Conservation (phyloP, 2,797 vertebrate genomes). For the Acropternis orthonyx region DNA sequence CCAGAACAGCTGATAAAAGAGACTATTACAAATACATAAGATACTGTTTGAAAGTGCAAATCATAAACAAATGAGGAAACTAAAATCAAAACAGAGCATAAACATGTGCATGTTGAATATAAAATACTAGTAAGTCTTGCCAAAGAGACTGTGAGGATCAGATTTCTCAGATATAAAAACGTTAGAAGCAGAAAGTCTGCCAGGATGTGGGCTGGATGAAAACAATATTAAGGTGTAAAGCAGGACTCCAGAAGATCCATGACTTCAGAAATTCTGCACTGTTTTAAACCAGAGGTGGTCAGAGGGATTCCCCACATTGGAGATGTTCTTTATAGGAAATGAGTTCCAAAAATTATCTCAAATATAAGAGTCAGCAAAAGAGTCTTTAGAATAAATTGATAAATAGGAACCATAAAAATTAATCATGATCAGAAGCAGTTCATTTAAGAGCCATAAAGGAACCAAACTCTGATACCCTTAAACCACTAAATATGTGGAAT, state of each 20-base stretch:
- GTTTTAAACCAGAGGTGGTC: neutral
- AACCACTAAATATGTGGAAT: neutral
- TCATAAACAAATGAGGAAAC: slow-evolving; percentile 11
- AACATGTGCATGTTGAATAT: neutral
- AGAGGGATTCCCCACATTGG: neutral
- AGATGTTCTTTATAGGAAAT: neutral
- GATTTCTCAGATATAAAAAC: neutral
- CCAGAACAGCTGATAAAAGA: neutral
- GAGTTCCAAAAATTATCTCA: neutral
- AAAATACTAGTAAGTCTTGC: neutral
- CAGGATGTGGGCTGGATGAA: neutral
- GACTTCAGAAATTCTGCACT: neutral
- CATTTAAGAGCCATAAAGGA: neutral
- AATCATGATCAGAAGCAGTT: neutral
- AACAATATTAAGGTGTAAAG: neutral
- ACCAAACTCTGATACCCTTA: neutral
- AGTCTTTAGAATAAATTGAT: neutral
- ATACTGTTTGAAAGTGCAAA: neutral
- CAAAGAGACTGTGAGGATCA: neutral
- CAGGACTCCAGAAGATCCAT: neutral
- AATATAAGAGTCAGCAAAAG: neutral
- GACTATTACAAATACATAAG: neutral
- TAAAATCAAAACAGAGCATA: neutral
- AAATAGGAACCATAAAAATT: neutral
- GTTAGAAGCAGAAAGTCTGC: neutral